Percentiles rank a stretch among this genome's conserved stretches.
phyloP scores from a whole-genome alignment of 2,888 invertebrate genomes.

The Pemphredon lugubris region DNA sequence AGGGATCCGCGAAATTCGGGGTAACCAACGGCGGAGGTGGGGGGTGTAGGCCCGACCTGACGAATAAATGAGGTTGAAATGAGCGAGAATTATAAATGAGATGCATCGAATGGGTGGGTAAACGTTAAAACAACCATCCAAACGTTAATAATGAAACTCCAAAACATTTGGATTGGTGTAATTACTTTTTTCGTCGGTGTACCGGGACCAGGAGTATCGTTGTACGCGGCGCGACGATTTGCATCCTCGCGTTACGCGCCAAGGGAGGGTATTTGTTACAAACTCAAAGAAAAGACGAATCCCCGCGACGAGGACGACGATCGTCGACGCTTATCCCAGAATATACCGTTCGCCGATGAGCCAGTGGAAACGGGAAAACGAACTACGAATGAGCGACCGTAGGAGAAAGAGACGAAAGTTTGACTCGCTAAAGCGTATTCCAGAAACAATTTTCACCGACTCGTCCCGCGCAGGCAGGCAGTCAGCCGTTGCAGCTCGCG shows the following conservation, averaged over 20 bases:
- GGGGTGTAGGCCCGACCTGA: conserved; percentile 8
- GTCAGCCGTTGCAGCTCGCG: conserved; percentile 41
- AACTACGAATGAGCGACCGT: neutral
- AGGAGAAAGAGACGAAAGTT: conserved; percentile 6
- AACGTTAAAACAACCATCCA: conserved; percentile 36
- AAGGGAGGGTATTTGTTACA: too few relatives aligned
- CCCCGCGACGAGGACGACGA: too few relatives aligned
- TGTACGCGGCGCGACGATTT: neutral
- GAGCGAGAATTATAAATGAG: conserved; percentile 55
- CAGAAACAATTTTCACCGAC: conserved; percentile 53
- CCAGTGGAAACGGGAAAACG: too few relatives aligned
- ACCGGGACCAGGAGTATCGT: too few relatives aligned
- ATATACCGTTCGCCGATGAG: too few relatives aligned
- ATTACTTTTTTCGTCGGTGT: conserved; percentile 15
- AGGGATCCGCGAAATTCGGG: conserved; percentile 40
- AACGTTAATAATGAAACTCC: conserved; percentile 44
- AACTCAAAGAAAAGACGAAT: too few relatives aligned
- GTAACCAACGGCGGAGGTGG: conserved; percentile 2
- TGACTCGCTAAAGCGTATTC: conserved; percentile 42
- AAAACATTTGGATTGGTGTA: conserved; percentile 15
- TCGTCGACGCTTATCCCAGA: too few relatives aligned
- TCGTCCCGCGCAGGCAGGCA: conserved; percentile 45
- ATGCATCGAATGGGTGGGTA: conserved; percentile 21
- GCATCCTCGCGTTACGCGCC: neutral
- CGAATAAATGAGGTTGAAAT: conserved; percentile 54